phyloP scores from a whole-genome alignment of 2,113 vertebrate species.

The Loxodonta africana region DNA sequence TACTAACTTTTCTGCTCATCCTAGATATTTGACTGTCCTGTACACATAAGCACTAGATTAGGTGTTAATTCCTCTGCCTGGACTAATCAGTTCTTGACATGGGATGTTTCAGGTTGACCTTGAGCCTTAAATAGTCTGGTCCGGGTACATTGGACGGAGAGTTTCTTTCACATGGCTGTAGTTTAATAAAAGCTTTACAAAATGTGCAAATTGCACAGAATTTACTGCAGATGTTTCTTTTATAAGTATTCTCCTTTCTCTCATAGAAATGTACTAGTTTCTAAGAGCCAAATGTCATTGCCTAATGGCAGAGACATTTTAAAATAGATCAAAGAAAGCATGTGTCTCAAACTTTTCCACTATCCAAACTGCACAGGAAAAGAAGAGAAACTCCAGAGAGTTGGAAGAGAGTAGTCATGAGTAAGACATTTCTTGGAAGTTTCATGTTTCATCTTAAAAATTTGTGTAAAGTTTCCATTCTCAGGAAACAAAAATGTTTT shows the following conservation, averaged over 20 bases:
- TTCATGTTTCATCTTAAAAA: constrained; percentile 19
- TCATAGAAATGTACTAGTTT: constrained; percentile 25
- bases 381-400: background rate
- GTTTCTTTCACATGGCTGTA: background rate
- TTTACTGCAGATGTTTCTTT: constrained; percentile 26
- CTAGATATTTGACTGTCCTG: background rate
- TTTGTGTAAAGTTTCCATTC: constrained; percentile 49
- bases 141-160: background rate
- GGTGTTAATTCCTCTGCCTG: background rate
- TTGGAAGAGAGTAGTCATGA: background rate
- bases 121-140: background rate
- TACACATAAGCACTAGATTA: background rate
- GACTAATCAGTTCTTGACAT: background rate
- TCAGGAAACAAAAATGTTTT: background rate
- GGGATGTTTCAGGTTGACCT: background rate
- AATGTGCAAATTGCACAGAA: constrained; percentile 25
- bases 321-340: constrained; percentile 69
- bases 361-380: background rate
- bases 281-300: background rate
- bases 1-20: background rate
- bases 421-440: constrained; percentile 48
- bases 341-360: constrained; percentile 46
- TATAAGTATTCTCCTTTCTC: background rate
- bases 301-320: background rate
- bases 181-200: constrained; percentile 23